Conservation (phyloP, 2,888 invertebrate genomes). For the Tupiocoris notatus region DNA sequence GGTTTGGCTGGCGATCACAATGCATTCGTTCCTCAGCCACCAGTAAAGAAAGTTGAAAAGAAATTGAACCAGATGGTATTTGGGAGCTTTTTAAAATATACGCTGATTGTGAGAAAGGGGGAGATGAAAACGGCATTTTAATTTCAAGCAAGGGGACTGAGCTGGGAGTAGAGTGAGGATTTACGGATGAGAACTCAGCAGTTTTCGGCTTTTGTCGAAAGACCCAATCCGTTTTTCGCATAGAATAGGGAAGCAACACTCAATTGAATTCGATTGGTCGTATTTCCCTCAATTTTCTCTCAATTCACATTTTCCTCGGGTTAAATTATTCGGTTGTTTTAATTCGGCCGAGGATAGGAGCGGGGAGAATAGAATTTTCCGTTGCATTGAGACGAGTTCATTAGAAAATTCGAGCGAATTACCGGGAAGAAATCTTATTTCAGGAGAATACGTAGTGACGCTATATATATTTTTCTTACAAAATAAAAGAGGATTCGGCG, state of each 20-base stretch:
- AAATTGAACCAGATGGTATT: no score
- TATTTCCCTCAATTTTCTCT: neutral
- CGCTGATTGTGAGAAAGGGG: no score
- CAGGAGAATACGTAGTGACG: no score
- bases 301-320: neutral
- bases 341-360: no score
- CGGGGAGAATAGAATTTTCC: neutral
- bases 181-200: no score
- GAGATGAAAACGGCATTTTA: neutral
- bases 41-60: no score
- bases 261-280: neutral
- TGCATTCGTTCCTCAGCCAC: no score
- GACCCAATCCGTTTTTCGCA: neutral
- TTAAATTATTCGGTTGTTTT: neutral
- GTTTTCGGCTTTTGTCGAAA: neutral
- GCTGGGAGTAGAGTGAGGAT: neutral
- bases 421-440: neutral
- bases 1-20: no score
- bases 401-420: neutral
- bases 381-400: neutral
- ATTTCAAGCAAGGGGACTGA: neutral
- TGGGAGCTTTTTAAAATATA: no score
- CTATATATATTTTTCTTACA: no score
- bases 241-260: neutral
- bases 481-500: no score